A percentile compares a stretch with the other conserved stretches of the same genome.
Conservation (phyloP, 2,888 invertebrate species). For the Zelleria hepariella region DNA sequence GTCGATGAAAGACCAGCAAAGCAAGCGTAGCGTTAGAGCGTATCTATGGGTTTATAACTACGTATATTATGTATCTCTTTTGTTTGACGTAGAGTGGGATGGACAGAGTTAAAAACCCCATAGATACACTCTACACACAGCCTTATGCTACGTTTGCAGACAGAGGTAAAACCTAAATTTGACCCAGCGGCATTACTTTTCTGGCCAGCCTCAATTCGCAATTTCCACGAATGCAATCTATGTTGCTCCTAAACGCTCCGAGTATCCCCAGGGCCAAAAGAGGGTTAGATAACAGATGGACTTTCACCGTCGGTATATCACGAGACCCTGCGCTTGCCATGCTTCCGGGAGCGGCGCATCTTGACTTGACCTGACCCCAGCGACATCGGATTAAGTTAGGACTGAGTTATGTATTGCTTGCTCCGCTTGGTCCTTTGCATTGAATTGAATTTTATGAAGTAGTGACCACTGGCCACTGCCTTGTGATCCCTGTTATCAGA, state of each 20-base stretch:
- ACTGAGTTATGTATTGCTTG: too few species aligned
- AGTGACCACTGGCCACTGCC: background rate
- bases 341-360: conserved; percentile 4
- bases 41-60: too few species aligned
- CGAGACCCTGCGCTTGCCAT: conserved; percentile 20
- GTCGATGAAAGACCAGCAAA: too few species aligned
- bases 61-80: too few species aligned
- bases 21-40: too few species aligned
- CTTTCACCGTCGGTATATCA: conserved; percentile 52
- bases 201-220: background rate
- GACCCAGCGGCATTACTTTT: background rate
- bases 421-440: too few species aligned
- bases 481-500: background rate
- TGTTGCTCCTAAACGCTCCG: background rate
- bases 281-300: conserved; percentile 8
- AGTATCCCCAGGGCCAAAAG: background rate
- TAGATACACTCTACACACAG: too few species aligned
- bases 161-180: too few species aligned
- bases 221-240: background rate
- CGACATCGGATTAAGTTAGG: background rate
- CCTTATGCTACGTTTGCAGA: too few species aligned
- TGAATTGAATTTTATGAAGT: too few species aligned
- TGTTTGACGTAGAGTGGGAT: too few species aligned
- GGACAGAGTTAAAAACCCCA: too few species aligned
- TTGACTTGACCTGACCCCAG: background rate